Conservation (phyloP, 92 coral and sea anemone species). For the Siderastrea radians region DNA sequence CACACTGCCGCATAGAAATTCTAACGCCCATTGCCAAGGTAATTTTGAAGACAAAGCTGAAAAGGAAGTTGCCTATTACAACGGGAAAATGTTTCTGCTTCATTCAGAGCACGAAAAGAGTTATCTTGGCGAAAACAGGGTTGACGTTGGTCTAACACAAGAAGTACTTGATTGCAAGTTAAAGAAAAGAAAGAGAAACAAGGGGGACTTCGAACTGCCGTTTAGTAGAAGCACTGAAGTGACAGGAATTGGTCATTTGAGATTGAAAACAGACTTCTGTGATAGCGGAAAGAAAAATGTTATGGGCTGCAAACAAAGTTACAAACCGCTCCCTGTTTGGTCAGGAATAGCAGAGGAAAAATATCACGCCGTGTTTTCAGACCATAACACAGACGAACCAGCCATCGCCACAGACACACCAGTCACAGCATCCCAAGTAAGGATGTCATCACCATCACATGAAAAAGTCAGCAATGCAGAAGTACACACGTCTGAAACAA, state of each 20-base stretch:
- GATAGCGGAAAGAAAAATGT: neutral
- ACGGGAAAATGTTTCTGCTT: neutral
- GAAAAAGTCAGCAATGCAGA: neutral
- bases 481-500: neutral
- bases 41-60: neutral
- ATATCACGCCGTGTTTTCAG: neutral
- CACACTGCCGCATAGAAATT: neutral
- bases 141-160: neutral
- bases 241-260: neutral
- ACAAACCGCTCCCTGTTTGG: neutral
- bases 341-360: neutral
- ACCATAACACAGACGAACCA: neutral
- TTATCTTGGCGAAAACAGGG: neutral
- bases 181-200: neutral
- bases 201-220: neutral
- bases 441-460: neutral
- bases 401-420: neutral
- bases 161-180: conserved; percentile 6
- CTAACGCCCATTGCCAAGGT: neutral
- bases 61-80: neutral
- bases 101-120: neutral
- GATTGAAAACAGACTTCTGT: neutral
- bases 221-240: neutral
- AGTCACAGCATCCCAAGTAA: neutral
- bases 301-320: neutral